Conservation (phyloP, 37 sponge, comb jelly and placozoan genomes). For the Crambe crambe region DNA sequence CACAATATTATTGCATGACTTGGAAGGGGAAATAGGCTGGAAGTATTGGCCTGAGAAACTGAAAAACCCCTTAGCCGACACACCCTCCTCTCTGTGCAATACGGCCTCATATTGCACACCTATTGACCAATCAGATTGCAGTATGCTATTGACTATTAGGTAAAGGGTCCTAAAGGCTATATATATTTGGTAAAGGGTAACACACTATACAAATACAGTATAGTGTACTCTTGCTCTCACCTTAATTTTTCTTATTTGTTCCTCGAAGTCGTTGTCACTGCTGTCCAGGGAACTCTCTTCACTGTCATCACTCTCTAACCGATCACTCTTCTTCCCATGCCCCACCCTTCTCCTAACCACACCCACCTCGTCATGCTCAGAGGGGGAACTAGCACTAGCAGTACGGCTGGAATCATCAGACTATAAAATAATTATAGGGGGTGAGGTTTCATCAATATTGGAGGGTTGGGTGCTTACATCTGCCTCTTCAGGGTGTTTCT, state of each 20-base stretch:
- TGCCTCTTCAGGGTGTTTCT: conserved; percentile 60
- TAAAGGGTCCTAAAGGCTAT: no score
- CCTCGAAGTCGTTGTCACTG: conserved; percentile 28
- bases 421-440: conserved; percentile 1
- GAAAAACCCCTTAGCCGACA: no score
- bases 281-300: conserved; percentile 15
- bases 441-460: not conserved
- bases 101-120: no score
- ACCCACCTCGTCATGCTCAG: not conserved
- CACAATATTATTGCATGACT: no score
- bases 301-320: not conserved
- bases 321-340: not conserved
- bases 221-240: no score
- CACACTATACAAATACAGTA: no score
- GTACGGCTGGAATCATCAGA: conserved; percentile 45
- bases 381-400: conserved; percentile 6
- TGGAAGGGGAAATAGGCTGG: no score
- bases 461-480: conserved; percentile 7
- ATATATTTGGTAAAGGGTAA: no score
- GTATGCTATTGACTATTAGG: no score
- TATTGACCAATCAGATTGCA: no score
- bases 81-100: no score
- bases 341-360: not conserved
- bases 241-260: conserved; percentile 6
- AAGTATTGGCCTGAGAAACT: no score